Conservation (phyloP, 2,113 vertebrate genomes). For the Pandion haliaetus region DNA sequence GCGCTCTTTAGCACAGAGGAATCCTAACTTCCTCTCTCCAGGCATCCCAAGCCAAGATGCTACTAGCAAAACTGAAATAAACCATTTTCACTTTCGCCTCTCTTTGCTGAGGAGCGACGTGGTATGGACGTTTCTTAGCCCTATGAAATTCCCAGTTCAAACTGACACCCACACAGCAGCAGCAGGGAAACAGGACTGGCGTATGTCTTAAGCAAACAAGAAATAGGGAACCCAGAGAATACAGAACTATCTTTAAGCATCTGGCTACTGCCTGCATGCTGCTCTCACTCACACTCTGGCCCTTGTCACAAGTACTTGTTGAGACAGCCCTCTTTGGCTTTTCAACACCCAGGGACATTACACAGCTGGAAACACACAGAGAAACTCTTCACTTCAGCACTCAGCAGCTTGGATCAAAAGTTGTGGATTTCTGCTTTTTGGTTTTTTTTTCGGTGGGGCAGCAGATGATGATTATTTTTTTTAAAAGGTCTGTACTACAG, state of each 20-base stretch:
- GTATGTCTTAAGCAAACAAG: not conserved
- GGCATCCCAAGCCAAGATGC: not conserved
- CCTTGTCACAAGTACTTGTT: not conserved
- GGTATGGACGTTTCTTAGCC: accelerated
- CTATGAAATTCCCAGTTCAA: not conserved
- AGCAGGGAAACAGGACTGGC: accelerated
- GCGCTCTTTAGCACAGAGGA: not conserved
- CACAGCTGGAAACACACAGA: not conserved
- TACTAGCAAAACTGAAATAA: not conserved
- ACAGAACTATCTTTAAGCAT: not conserved
- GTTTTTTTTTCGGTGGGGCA: not conserved
- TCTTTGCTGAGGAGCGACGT: accelerated
- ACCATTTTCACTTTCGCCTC: not conserved
- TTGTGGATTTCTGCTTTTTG: not conserved
- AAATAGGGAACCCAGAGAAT: not conserved
- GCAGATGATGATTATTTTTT: not conserved
- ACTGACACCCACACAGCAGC: not conserved
- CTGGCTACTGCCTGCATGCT: not conserved
- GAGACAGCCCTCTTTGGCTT: accelerated
- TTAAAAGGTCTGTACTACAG: not conserved
- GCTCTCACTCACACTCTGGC: not conserved
- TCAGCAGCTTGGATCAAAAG: not conserved
- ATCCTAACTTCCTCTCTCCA: not conserved
- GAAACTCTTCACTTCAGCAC: not conserved
- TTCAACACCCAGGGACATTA: not conserved